A percentile compares a stretch with the other conserved stretches of the same genome.
These are phyloP conservation scores for Phalacrocorax brasilianus DNA, from an alignment of 2,113 vertebrate genomes.

Conservation along the genomic window DNA sequence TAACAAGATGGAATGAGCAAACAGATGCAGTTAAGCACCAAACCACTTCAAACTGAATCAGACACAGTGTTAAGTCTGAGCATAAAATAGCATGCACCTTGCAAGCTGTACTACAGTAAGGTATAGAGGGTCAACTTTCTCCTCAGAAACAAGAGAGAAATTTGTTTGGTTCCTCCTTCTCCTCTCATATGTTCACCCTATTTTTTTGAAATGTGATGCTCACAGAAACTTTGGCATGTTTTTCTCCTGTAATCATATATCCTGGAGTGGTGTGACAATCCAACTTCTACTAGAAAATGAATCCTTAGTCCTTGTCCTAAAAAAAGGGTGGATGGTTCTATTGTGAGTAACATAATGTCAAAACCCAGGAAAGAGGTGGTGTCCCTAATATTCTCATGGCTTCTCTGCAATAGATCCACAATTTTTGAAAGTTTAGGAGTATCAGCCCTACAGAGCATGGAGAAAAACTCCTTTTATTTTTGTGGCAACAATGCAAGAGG, in stretches of 20 bases:
- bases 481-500: background rate
- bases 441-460: background rate
- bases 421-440: background rate
- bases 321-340: background rate
- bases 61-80: background rate
- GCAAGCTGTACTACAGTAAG: background rate
- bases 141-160: background rate
- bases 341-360: background rate
- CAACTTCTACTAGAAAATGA: background rate
- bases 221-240: background rate
- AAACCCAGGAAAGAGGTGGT: background rate
- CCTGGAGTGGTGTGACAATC: background rate
- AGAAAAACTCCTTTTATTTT: background rate
- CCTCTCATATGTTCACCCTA: background rate
- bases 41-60: background rate
- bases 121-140: background rate
- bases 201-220: background rate
- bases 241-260: background rate
- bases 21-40: background rate
- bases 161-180: background rate
- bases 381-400: background rate
- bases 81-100: background rate
- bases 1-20: background rate
- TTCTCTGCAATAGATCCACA: background rate
- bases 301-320: background rate